Base-by-base conservation (phyloP, 2,797 vertebrate genomes). In the Sebastes jordani region DNA sequence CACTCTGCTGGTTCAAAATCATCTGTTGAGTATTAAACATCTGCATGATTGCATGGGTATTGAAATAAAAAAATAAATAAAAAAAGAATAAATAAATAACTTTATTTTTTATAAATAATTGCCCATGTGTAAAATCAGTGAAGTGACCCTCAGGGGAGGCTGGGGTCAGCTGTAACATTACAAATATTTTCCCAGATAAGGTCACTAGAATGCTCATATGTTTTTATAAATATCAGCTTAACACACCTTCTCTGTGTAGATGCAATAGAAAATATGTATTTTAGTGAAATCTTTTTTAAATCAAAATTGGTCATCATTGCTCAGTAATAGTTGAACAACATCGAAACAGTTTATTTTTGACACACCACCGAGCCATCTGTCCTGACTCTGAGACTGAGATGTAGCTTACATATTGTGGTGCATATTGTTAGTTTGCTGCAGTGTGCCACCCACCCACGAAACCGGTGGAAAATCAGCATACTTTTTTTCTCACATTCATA, bases 381-480 rank as follows among this genome's bases (percentile, higher is more conserved):
- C 46, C 30, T 46, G 9, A 22, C 34, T 71, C 20, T 36, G 4
- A 63, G n/a, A 27, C 54, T 59, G 23, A 62, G 14, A 76, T 61
- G 52, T 49, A 49, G 46, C 46, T 18, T 74, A 13, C 60, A 52
- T 42, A 67, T 49, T 76, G 55, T 55, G 32, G 22, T 59, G 66
- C 69, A 77, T 83, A 81, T 80, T 74, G 69, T 69, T n/a, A n/a
- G 64, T 52, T 49, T 63, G 30, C 65, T 77, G 75, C 78, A 85
- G 52, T 23, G 9, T 23, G 38, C 20, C 71, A 14, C 34, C 52
- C 81, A 63, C 81, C 52, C 65, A 79, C 71, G 1, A 27, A 18
- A 42, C 8, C 63, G 76, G 34, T 70, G 34, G 36, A 55, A 34
- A 79, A 83, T 64, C 62, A 55, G 16, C 61, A 63, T 49, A 8